Conservation (phyloP, 64 coral and sea anemone genomes). For the Orbicella faveolata region DNA sequence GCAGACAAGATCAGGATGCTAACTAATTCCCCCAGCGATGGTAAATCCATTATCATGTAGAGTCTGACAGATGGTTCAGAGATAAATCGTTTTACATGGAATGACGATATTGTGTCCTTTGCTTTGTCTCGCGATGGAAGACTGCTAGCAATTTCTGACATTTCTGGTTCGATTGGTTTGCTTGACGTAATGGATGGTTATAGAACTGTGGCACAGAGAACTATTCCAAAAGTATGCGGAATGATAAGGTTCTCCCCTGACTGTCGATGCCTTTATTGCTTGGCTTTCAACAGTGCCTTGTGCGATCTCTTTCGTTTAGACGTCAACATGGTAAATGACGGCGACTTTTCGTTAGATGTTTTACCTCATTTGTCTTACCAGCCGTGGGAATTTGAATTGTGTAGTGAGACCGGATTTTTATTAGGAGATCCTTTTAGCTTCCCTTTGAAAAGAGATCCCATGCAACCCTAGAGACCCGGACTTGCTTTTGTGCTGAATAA, state of each 20-base stretch:
- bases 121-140: neutral
- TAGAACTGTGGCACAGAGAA: neutral
- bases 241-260: neutral
- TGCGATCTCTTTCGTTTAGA: neutral
- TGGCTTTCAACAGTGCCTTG: no score
- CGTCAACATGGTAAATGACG: neutral
- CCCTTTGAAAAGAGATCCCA: no score
- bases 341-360: neutral
- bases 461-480: neutral
- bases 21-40: neutral
- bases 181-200: neutral
- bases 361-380: neutral
- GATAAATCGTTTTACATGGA: neutral
- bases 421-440: neutral
- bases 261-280: neutral
- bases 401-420: no score
- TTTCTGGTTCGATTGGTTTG: neutral
- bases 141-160: neutral
- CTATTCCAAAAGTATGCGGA: neutral
- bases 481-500: neutral
- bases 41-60: neutral
- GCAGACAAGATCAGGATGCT: no score
- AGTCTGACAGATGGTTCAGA: neutral
- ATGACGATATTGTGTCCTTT: neutral
- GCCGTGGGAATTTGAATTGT: neutral